These are phyloP conservation scores for Butastur rufipennis DNA, from an alignment of 2,113 vertebrate genomes.

Conservation along the genomic window DNA sequence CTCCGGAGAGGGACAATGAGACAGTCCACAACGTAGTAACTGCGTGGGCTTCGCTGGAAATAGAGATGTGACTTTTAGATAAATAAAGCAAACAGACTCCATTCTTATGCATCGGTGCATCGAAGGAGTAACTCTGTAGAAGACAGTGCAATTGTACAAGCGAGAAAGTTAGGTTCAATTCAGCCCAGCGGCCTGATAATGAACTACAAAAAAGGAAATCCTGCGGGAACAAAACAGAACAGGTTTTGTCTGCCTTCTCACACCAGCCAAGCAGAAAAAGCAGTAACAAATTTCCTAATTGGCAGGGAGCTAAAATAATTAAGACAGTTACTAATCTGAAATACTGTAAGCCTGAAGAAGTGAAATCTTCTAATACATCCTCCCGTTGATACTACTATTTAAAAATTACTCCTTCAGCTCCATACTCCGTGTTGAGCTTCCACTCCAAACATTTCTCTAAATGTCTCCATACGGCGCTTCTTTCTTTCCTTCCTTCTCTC, in stretches of 20 bases:
- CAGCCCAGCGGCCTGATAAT: neutral
- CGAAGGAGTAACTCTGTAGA: accelerated
- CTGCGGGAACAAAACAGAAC: neutral
- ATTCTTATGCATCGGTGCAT: accelerated
- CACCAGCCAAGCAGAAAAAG: neutral
- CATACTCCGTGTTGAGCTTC: accelerated
- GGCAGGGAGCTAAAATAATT: neutral
- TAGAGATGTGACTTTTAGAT: neutral
- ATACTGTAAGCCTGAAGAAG: neutral
- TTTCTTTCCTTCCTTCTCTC: too few species aligned
- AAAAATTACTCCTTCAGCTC: neutral
- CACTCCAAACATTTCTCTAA: accelerated
- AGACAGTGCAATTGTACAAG: accelerated
- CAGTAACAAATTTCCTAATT: neutral
- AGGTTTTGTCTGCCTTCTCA: neutral
- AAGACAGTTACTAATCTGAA: neutral
- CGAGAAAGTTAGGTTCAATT: neutral
- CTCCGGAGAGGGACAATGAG: neutral
- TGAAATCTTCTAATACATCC: neutral
- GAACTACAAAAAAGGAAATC: neutral
- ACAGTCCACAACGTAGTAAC: accelerated
- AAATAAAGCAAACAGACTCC: neutral
- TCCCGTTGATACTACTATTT: neutral
- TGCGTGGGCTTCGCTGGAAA: neutral
- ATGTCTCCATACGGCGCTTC: accelerated